A percentile compares a stretch with the other conserved stretches of the same genome.
phyloP scores from a whole-genome alignment of 2,113 vertebrate species.

The Cephalopterus ornatus region DNA sequence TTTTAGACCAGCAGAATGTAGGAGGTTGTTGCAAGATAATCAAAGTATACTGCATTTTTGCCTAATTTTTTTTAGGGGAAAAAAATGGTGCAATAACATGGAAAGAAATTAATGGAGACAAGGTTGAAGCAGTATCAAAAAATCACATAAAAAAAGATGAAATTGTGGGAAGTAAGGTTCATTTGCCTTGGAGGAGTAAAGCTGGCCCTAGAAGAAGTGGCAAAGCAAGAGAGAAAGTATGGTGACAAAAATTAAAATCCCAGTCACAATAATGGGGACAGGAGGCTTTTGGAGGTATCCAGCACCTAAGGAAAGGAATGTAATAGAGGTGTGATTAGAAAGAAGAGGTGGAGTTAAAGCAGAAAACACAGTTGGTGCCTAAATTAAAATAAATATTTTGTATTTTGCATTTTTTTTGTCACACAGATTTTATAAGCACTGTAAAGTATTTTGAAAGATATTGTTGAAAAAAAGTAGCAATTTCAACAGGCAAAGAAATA shows the following conservation, averaged over 20 bases:
- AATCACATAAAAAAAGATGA: neutral
- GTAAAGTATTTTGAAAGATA: neutral
- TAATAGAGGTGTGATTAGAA: neutral
- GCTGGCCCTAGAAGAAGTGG: neutral
- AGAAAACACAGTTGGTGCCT: neutral
- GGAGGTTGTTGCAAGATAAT: neutral
- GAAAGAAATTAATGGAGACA: neutral
- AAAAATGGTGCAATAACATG: neutral
- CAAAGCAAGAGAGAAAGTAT: neutral
- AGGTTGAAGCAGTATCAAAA: neutral
- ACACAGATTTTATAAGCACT: neutral
- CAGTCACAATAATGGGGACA: neutral
- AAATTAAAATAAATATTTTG: neutral
- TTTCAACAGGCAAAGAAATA: neutral
- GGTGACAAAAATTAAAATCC: neutral
- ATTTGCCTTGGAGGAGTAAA: neutral
- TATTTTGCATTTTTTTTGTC: neutral
- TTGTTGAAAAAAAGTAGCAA: neutral
- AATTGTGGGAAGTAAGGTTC: neutral
- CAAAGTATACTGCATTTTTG: neutral
- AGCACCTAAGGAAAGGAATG: neutral
- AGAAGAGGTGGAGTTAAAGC: neutral
- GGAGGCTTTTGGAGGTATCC: neutral
- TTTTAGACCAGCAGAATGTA: neutral
- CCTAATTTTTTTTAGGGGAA: rapidly evolving